A percentile compares a stretch with the other conserved stretches of the same genome.
Evolutionary conservation across 2,113 vertebrate species (phyloP).

Genomic region (Heliornis fulica): DNA sequence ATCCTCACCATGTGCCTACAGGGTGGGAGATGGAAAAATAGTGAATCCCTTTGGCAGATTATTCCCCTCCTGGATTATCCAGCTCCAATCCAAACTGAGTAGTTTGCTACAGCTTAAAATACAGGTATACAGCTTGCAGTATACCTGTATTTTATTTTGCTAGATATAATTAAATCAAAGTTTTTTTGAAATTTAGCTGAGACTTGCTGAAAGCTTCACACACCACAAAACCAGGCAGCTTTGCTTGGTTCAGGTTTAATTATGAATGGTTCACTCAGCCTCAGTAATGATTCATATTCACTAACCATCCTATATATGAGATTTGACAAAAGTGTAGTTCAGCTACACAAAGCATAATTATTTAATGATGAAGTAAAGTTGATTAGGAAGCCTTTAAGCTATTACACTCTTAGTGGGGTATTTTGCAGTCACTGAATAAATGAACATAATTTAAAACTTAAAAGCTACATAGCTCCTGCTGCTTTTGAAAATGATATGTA

Average conservation of each 20-base stretch:
- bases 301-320: neutral
- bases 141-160: neutral
- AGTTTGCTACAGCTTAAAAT: too few relatives aligned
- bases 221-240: neutral
- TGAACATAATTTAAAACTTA: constrained; percentile 52
- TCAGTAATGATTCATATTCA: constrained; percentile 39
- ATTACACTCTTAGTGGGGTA: constrained; percentile 35
- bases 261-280: constrained; percentile 15
- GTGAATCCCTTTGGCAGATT: neutral
- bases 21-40: neutral
- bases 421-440: constrained; percentile 51
- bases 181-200: neutral
- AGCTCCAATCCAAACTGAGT: too few relatives aligned
- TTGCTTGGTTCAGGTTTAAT: constrained; percentile 20
- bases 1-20: neutral
- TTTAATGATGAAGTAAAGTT: constrained; percentile 70
- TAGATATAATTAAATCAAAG: neutral
- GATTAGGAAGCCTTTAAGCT: constrained; percentile 67
- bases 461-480: constrained; percentile 30
- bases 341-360: constrained; percentile 62
- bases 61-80: too few relatives aligned
- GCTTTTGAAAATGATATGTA: constrained; percentile 24
- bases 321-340: constrained; percentile 45
- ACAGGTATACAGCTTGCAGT: too few relatives aligned
- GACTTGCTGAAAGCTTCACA: neutral